Percentiles rank a stretch among this genome's conserved stretches.
phyloP scores from a whole-genome alignment of 2,113 vertebrate species.

The Ageneiosus marmoratus region DNA sequence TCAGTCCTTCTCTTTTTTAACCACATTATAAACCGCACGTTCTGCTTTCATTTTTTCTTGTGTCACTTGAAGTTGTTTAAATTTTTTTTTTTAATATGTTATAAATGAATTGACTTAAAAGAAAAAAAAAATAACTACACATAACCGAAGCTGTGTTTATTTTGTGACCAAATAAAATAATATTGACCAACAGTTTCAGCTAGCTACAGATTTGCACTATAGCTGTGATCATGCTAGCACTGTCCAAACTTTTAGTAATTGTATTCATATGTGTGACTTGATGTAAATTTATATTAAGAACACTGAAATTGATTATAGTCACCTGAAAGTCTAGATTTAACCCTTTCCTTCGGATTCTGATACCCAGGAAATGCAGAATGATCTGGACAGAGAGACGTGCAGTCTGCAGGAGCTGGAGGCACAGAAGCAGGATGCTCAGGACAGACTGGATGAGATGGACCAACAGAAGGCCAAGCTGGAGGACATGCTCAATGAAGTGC shows the following conservation, averaged over 20 bases:
- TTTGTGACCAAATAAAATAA: neutral
- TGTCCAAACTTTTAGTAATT: neutral
- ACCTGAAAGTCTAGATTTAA: neutral
- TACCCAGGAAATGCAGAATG: constrained; percentile 89
- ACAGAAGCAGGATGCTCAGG: constrained; percentile 95
- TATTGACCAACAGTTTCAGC: neutral
- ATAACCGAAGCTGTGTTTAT: neutral
- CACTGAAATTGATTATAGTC: neutral
- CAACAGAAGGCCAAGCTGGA: constrained; percentile 95
- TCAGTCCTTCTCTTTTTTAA: neutral
- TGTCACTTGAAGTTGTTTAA: neutral
- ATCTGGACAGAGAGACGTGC: constrained; percentile 88
- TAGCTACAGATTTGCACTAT: neutral
- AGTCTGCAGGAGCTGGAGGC: constrained; percentile 91
- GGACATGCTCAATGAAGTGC: constrained; percentile 91
- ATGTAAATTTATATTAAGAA: neutral
- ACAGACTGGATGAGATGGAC: constrained; percentile 95
- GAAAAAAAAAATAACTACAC: neutral
- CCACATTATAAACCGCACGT: neutral
- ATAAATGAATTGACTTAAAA: neutral
- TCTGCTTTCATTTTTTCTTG: neutral
- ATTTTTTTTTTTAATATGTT: neutral
- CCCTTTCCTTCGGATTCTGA: neutral
- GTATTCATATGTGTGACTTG: neutral
- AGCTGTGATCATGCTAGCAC: neutral